Evolutionary conservation across 1,140 invertebrate species (phyloP), one percentile per base, ranked within the genome.

Genomic region (Drosophila grimshawi): DNA sequence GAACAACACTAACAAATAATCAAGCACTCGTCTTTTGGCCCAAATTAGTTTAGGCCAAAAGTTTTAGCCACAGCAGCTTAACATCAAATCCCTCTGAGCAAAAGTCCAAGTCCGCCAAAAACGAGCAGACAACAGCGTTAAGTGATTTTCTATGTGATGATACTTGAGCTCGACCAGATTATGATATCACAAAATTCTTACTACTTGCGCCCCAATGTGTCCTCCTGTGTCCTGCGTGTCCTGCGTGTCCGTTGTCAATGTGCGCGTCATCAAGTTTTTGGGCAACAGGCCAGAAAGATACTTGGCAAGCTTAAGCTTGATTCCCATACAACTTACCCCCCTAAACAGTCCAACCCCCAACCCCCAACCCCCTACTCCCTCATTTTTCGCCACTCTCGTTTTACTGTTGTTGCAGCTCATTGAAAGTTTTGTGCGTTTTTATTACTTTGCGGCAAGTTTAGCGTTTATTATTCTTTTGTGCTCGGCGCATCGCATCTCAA

Each of bases 91-190:
- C 83, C 83, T 63, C 19, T 60, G 62, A 65, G 65, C 62, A 35
- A 48, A 48, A 56, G 33, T 46, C 41, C 39, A 49, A 39, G 37
- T 11, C 4, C 49, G 32, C 59, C 57, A 52, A 39, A 39, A 67
- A 30, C 49, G 73, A 6, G 56, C 64, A 65, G 52, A 81, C 66
- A 82, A 88, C 73, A 78, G 75, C 80, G 85, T 89, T 89, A 89
- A 89, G 85, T 89, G 85, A 89, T 89, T 89, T 89, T 89, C 85
- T 89, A 89, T 89, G 85, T 89, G 85, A 89, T 88, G 85, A 89
- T 89, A 89, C 85, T 89, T 89, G 85, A 89, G 85, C 80, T 85
- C 74, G 67, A 49, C 52, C 59, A 89, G 85, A 89, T 89, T 89
- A 89, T 89, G 85, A 89, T 89, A 89, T 89, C 85, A 89, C 78